phyloP scores from a whole-genome alignment of 1,140 invertebrate genomes.

The Hydropsyche tenuis region DNA sequence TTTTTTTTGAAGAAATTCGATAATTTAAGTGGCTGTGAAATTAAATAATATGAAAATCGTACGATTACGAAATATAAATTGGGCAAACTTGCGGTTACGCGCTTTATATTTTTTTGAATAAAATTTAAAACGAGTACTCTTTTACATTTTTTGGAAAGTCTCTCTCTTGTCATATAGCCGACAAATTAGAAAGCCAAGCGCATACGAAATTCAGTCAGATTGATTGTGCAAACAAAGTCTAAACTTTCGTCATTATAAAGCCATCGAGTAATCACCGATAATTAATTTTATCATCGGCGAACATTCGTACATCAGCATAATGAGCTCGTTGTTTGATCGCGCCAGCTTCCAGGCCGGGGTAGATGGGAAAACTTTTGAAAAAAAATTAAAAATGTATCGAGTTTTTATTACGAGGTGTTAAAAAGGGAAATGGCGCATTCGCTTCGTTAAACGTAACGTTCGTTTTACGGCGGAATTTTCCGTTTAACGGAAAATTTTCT shows the following conservation, averaged over 20 bases:
- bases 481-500: not conserved
- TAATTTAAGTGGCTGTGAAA: too few species aligned
- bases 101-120: too few species aligned
- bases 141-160: constrained; percentile 14
- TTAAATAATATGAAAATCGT: too few species aligned
- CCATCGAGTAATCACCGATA: too few species aligned
- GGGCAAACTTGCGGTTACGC: too few species aligned
- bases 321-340: not conserved
- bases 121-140: too few species aligned
- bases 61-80: too few species aligned
- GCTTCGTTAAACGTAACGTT: constrained; percentile 12
- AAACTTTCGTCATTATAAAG: constrained; percentile 6
- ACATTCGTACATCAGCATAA: not conserved
- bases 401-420: constrained; percentile 14
- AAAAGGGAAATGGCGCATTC: not conserved
- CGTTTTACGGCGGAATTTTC: constrained; percentile 24
- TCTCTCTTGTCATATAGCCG: not conserved
- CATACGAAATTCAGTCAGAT: not conserved
- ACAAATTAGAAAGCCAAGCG: not conserved
- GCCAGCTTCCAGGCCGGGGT: not conserved
- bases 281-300: not conserved
- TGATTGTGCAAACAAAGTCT: not conserved
- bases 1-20: too few species aligned
- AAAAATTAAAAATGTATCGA: constrained; percentile 5
- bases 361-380: too few species aligned